Conservation (phyloP, 35 echinoderm and acorn worm species). For the Heliocidaris tuberculata region DNA sequence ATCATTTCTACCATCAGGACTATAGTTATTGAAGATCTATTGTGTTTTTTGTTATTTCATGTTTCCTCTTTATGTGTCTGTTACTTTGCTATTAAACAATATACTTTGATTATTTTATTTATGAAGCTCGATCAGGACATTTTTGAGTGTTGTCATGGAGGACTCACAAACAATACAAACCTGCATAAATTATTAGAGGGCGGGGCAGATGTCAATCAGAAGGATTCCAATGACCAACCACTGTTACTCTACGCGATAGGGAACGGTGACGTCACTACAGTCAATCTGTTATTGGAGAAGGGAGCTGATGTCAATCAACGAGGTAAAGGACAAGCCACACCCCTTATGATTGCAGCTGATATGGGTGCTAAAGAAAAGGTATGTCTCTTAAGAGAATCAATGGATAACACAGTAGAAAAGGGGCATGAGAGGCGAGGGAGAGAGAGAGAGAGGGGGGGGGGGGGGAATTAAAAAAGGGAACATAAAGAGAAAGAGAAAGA, state of each 20-base stretch:
- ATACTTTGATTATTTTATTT: neutral
- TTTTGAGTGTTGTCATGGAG: conserved; percentile 20
- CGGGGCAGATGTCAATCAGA: conserved; percentile 44
- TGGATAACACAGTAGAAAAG: neutral
- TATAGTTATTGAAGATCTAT: too few relatives aligned
- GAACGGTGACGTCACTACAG: conserved; percentile 24
- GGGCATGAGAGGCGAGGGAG: neutral
- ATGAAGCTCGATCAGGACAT: conserved; percentile 30
- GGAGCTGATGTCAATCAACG: conserved; percentile 56
- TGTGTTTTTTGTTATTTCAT: too few relatives aligned
- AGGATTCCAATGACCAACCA: conserved; percentile 32
- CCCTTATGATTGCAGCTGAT: conserved; percentile 61
- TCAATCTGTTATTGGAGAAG: conserved; percentile 33
- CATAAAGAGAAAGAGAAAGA: neutral
- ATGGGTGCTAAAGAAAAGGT: conserved; percentile 56
- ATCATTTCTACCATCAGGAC: neutral
- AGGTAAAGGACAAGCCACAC: conserved; percentile 39
- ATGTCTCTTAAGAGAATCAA: neutral
- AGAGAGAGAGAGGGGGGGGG: neutral
- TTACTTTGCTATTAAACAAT: neutral
- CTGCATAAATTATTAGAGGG: conserved; percentile 36
- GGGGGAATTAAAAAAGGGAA: too few relatives aligned
- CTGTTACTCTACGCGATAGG: conserved; percentile 36
- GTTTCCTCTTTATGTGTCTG: neutral
- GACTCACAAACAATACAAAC: conserved; percentile 42